phyloP scores from a whole-genome alignment of 2,797 vertebrate species.

The Muscicapa comitata region DNA sequence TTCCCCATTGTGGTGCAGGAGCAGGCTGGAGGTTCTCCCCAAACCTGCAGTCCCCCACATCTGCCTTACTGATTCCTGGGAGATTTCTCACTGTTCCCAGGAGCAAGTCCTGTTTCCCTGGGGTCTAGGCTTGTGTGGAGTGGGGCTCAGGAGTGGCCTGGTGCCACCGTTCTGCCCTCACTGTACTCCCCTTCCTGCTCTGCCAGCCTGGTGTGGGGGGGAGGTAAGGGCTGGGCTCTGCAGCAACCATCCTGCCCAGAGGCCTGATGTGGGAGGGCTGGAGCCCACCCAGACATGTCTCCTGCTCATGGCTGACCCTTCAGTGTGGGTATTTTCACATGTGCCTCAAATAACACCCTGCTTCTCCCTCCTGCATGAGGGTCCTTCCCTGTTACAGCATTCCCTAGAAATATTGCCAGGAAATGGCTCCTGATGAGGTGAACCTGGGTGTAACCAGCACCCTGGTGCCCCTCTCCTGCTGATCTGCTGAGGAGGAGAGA shows the following conservation, averaged over 20 bases:
- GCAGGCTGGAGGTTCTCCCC: background rate
- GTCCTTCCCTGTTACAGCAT: background rate
- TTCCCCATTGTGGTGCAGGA: rapidly evolving
- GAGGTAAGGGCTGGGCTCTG: background rate
- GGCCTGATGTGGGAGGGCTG: background rate
- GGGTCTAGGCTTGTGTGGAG: background rate
- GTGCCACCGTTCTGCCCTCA: rapidly evolving
- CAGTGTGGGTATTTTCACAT: background rate
- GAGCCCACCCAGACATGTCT: background rate
- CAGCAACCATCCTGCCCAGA: rapidly evolving
- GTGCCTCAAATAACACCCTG: background rate
- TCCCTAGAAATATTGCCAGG: rapidly evolving
- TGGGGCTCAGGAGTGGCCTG: background rate
- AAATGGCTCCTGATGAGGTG: background rate
- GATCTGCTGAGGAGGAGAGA: background rate
- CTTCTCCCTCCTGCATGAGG: background rate
- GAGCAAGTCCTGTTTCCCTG: background rate
- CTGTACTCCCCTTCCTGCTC: background rate
- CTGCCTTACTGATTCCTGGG: rapidly evolving
- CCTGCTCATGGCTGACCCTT: rapidly evolving
- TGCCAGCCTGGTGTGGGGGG: too few relatives aligned
- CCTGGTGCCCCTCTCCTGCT: rapidly evolving
- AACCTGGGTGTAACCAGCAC: rapidly evolving
- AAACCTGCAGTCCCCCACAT: background rate
- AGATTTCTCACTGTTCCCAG: background rate